These are phyloP conservation scores for Pachycephala philippinensis DNA, from an alignment of 2,113 vertebrate species.

Conservation along the genomic window DNA sequence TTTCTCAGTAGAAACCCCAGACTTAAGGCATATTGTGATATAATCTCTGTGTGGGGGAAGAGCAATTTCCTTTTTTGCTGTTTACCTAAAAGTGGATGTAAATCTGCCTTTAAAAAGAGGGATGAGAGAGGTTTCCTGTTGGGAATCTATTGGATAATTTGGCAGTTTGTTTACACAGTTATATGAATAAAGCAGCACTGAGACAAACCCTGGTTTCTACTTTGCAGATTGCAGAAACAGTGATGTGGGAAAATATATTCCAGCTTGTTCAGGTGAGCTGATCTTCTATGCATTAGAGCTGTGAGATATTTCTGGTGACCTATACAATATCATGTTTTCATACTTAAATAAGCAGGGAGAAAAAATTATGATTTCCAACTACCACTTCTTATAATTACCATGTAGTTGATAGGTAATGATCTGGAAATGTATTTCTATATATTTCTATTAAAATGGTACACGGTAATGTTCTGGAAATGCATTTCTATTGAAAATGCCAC, in stretches of 20 bases:
- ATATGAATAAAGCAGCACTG: not conserved
- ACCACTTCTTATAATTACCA: not conserved
- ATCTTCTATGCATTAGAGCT: not conserved
- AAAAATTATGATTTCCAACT: not conserved
- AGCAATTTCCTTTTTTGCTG: not conserved
- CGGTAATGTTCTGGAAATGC: not conserved
- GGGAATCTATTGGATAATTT: not conserved
- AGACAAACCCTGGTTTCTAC: not conserved
- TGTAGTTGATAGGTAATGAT: not conserved
- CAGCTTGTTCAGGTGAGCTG: constrained; percentile 84
- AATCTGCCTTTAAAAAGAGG: not conserved
- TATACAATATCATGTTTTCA: not conserved
- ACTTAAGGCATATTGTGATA: not conserved
- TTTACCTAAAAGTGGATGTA: not conserved
- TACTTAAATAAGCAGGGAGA: not conserved
- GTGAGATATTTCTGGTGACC: not conserved
- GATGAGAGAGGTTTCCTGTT: not conserved
- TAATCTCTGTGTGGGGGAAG: not conserved
- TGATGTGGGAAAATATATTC: constrained; percentile 76
- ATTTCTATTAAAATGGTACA: not conserved
- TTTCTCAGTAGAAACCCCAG: not conserved
- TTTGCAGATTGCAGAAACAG: constrained; percentile 77
- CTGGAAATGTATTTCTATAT: not conserved
- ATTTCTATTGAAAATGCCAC: not conserved
- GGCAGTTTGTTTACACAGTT: not conserved